These are phyloP conservation scores for Holacanthus passer DNA, from an alignment of 2,113 vertebrate genomes.

Conservation along the genomic window DNA sequence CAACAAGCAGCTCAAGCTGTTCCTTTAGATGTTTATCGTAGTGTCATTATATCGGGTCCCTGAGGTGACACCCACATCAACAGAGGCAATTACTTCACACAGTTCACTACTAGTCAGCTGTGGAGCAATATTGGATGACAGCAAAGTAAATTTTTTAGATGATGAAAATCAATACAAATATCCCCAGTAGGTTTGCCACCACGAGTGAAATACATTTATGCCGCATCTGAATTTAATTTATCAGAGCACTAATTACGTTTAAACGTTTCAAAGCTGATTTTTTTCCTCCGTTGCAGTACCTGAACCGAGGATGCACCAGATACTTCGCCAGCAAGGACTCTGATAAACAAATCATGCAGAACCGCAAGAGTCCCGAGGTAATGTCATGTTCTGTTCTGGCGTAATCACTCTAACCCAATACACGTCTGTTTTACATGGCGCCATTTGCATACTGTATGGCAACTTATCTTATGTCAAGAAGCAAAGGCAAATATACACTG, in stretches of 20 bases:
- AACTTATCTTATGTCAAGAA: background rate
- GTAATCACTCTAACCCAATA: background rate
- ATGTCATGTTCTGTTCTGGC: constrained; percentile 15
- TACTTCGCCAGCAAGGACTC: constrained; percentile 96
- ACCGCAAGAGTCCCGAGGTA: constrained; percentile 98
- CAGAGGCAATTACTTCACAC: constrained; percentile 63
- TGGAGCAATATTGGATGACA: constrained; percentile 52
- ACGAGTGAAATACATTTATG: background rate
- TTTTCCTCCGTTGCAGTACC: constrained; percentile 86
- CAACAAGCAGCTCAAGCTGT: constrained; percentile 54
- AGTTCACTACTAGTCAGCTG: constrained; percentile 54
- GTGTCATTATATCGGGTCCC: constrained; percentile 57
- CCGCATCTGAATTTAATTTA: constrained; percentile 24
- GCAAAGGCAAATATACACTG: background rate
- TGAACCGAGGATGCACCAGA: constrained; percentile 96
- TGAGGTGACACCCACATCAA: constrained; percentile 65
- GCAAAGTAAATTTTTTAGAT: constrained; percentile 51
- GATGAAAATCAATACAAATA: constrained; percentile 56
- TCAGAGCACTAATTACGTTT: constrained; percentile 30
- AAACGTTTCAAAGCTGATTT: constrained; percentile 42
- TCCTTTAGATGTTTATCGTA: constrained; percentile 60
- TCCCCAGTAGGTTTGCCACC: constrained; percentile 21
- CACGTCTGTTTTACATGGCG: background rate
- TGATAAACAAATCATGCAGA: constrained; percentile 96
- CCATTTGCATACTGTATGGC: background rate